Evolutionary conservation across 2,797 vertebrate species (phyloP), one percentile per base, ranked within the genome.

Genomic region (Lagodon rhomboides): DNA sequence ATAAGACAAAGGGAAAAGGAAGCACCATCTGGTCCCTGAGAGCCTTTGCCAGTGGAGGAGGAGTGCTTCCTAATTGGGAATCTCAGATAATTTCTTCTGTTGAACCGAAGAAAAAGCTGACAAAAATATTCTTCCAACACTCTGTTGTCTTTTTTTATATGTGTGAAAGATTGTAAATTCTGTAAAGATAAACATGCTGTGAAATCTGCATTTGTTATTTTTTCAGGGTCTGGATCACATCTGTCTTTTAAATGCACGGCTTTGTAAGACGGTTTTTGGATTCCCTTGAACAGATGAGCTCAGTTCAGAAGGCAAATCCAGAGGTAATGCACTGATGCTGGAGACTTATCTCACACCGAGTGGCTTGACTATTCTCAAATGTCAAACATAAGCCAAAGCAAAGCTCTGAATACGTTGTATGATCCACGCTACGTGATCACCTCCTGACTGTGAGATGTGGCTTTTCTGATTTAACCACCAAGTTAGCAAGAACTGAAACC

Each of bases 1-100:
- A 85, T 82, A 79, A 89, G 82, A 90, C 69, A 82, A 77, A 78
- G 34, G 30, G 44, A 73, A 60, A 25, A 46, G 1, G 47, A 83
- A 59, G 58, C 59, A 9, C 72, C 73, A 75, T 81, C 86, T 89
- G 74, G 25, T 71, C 60, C 41, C 46, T 65, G 44, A 38, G 34
- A 82, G 75, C 67, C 34, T 74, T 54, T 60, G 58, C 51, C 68
- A 66, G 30, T 22, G 44, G 51, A 67, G 23, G 77, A 69, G 34
- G 54, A 70, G 66, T 6, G 15, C n/a, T 1, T n/a, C 4, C 49
- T 44, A 62, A 67, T 62, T 49, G 41, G 17, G 34, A 77, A 62
- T 65, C 55, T 79, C 63, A 18, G n/a, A 76, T 76, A 0, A 30
- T 67, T 56, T 53, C 20, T 63, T 58, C 23, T 53, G 30, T 79